Evolutionary conservation across 2,113 vertebrate species (phyloP).

Genomic region (Triplophysa siluroides): DNA sequence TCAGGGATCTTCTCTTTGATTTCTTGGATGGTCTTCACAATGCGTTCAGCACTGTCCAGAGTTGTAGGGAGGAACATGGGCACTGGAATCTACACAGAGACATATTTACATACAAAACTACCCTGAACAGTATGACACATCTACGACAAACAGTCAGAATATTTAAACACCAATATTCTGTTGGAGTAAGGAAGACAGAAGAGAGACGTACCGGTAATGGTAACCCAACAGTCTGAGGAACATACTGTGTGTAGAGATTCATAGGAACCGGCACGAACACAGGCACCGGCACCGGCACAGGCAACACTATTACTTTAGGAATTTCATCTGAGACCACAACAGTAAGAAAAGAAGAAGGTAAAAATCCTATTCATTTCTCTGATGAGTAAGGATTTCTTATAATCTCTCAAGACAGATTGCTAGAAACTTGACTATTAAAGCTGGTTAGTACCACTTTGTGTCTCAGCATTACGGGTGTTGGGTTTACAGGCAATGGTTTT

Average conservation of each 20-base stretch:
- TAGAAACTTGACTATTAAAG: neutral
- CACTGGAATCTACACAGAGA: slow-evolving; percentile 82
- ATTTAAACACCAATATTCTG: too few relatives aligned
- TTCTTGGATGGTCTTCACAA: slow-evolving; percentile 83
- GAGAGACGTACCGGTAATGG: slow-evolving; percentile 84
- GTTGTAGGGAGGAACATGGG: slow-evolving; percentile 89
- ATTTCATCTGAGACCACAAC: slow-evolving; percentile 57
- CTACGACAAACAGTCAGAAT: neutral
- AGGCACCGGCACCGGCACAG: slow-evolving; percentile 93
- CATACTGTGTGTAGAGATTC: slow-evolving; percentile 91
- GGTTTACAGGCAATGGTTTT: slow-evolving; percentile 93
- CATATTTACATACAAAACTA: neutral
- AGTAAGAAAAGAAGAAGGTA: neutral
- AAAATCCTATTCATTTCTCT: neutral
- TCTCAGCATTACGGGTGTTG: slow-evolving; percentile 82
- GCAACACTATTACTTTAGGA: slow-evolving; percentile 82
- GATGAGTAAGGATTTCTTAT: neutral
- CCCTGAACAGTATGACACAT: neutral
- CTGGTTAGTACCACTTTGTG: slow-evolving; percentile 84
- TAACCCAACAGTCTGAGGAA: slow-evolving; percentile 84
- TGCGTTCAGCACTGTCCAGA: slow-evolving; percentile 80
- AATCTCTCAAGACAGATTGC: too few relatives aligned
- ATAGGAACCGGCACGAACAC: slow-evolving; percentile 93
- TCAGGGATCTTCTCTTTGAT: slow-evolving; percentile 88
- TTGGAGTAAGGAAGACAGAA: neutral